Evolutionary conservation across 2,113 vertebrate genomes (phyloP).

Genomic region (Strix uralensis): DNA sequence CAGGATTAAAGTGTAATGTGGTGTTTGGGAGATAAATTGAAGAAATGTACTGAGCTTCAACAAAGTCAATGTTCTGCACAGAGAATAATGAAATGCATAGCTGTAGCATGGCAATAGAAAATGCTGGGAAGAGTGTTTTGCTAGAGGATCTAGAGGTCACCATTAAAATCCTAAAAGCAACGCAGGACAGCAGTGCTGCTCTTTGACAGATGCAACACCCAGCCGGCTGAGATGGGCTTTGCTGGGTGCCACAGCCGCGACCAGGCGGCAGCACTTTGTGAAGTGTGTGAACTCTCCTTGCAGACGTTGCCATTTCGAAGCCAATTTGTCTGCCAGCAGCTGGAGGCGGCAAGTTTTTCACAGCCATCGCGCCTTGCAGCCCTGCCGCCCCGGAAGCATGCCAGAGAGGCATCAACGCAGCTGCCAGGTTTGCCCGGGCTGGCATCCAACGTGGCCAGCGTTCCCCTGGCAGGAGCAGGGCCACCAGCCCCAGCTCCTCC

Average conservation of each 20-base stretch:
- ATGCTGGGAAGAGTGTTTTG: neutral
- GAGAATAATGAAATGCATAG: neutral
- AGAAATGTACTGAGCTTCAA: neutral
- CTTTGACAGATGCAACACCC: neutral
- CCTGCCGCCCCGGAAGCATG: fast-evolving
- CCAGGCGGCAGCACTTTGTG: neutral
- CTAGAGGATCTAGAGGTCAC: neutral
- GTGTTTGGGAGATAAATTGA: conserved; percentile 1
- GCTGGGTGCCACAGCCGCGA: fast-evolving
- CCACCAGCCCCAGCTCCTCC: neutral
- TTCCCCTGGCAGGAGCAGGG: neutral
- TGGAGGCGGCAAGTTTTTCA: neutral
- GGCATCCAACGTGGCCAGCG: fast-evolving
- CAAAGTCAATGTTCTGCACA: neutral
- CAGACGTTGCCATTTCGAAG: neutral
- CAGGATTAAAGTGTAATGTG: neutral
- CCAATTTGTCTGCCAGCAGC: neutral
- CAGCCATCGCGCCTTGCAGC: neutral
- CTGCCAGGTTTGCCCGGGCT: neutral
- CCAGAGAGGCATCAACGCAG: neutral
- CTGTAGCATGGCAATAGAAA: neutral
- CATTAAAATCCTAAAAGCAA: neutral
- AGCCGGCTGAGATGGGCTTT: fast-evolving
- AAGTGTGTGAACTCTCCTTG: neutral
- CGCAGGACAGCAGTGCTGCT: neutral